Conservation (phyloP, 2,888 invertebrate genomes). For the Drosophila quinaria region DNA sequence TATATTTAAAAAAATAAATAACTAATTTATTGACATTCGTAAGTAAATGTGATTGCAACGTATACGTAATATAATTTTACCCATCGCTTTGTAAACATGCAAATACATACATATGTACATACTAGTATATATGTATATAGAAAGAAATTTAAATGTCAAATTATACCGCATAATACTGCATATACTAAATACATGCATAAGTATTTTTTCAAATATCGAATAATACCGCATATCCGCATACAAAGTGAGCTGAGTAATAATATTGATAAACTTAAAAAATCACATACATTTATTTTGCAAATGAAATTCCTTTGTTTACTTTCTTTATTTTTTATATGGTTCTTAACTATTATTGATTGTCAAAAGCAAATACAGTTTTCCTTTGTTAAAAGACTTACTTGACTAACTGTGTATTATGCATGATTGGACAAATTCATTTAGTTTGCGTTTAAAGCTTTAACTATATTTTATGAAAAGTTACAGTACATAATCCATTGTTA, state of each 20-base stretch:
- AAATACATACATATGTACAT: neutral
- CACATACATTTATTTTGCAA: too few relatives aligned
- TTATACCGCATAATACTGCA: constrained; percentile 2
- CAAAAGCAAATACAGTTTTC: neutral
- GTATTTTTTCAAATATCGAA: constrained; percentile 5
- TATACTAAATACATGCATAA: constrained; percentile 1
- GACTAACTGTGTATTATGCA: constrained; percentile 7
- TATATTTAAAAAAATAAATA: constrained; percentile 10
- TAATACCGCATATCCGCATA: neutral
- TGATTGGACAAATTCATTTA: constrained; percentile 14
- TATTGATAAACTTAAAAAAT: too few relatives aligned
- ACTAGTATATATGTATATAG: neutral
- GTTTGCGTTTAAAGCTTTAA: neutral
- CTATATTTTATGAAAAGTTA: neutral
- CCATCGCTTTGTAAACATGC: constrained; percentile 6
- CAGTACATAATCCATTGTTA: constrained; percentile 16
- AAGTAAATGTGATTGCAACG: constrained; percentile 1
- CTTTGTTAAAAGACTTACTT: neutral
- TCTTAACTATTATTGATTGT: neutral
- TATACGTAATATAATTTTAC: constrained; percentile 1
- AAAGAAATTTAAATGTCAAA: constrained; percentile 13
- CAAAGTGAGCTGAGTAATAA: neutral
- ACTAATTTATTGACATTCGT: constrained; percentile 7
- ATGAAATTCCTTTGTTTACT: too few relatives aligned
- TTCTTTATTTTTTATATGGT: too few relatives aligned